A percentile compares a stretch with the other conserved stretches of the same genome.
Conservation (phyloP, 2,113 vertebrate species). For the Ptilorrhoa leucosticta region DNA sequence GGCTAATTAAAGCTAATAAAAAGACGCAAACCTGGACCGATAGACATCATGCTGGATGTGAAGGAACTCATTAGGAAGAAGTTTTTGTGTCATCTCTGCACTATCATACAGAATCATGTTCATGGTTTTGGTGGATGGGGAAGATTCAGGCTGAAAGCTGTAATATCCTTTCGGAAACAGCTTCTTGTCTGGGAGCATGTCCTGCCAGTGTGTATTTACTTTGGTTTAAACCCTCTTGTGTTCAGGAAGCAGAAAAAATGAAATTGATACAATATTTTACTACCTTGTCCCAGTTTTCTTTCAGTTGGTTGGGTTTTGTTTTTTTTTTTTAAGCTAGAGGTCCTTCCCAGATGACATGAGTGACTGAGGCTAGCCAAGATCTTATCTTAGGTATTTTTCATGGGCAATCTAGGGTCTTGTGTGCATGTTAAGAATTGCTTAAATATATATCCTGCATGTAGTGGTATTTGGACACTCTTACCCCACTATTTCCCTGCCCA, state of each 20-base stretch:
- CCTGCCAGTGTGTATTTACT: neutral
- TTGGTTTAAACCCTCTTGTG: neutral
- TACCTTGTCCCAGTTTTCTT: fast-evolving
- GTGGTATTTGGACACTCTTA: neutral
- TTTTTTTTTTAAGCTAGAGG: neutral
- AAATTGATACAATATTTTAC: neutral
- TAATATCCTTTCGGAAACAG: neutral
- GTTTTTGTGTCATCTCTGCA: neutral
- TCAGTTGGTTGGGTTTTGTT: too few relatives aligned
- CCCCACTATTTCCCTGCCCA: neutral
- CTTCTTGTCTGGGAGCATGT: fast-evolving
- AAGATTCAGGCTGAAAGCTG: neutral
- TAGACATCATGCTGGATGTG: neutral
- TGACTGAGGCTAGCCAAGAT: neutral
- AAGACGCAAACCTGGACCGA: fast-evolving
- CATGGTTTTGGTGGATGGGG: neutral
- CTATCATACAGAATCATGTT: neutral
- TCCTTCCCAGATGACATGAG: neutral
- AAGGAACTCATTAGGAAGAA: neutral
- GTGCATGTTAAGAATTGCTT: fast-evolving
- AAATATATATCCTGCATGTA: neutral
- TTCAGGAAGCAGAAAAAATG: neutral
- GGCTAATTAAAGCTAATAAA: neutral
- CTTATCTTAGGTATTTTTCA: neutral
- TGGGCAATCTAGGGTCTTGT: neutral